Percentiles rank a stretch among this genome's conserved stretches.
phyloP scores from a whole-genome alignment of 2,113 vertebrate genomes.

The Romanogobio albipinnatus region DNA sequence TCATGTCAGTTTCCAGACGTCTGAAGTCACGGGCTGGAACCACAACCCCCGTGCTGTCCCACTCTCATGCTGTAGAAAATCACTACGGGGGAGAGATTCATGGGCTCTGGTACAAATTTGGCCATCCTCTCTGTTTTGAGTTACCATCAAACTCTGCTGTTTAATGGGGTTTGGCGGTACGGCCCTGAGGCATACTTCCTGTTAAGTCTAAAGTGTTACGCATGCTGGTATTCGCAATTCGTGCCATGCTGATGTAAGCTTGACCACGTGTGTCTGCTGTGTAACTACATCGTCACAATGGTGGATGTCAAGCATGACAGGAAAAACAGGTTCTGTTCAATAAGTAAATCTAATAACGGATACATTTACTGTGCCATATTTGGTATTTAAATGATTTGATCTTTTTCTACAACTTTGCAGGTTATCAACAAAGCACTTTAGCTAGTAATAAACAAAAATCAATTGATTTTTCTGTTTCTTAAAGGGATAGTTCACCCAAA shows the following conservation, averaged over 20 bases:
- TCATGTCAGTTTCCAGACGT: constrained; percentile 58
- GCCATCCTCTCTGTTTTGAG: constrained; percentile 27
- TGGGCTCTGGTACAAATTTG: constrained; percentile 35
- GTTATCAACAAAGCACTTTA: neutral
- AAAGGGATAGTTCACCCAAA: neutral
- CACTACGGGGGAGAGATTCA: constrained; percentile 30
- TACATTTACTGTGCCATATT: neutral
- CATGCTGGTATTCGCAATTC: neutral
- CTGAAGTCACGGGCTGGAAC: constrained; percentile 51
- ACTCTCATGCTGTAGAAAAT: constrained; percentile 28
- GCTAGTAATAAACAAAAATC: neutral
- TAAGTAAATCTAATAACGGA: neutral
- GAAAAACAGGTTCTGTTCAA: neutral
- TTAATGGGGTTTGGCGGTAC: constrained; percentile 22
- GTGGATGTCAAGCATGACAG: neutral
- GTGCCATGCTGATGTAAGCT: constrained; percentile 42
- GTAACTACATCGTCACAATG: neutral
- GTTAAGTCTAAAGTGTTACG: constrained; percentile 21
- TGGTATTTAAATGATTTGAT: neutral
- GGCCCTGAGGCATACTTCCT: neutral
- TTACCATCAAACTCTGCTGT: constrained; percentile 24
- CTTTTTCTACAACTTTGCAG: neutral
- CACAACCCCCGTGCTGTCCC: constrained; percentile 49
- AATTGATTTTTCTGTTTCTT: neutral
- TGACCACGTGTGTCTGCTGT: constrained; percentile 15